phyloP scores from a whole-genome alignment of 2,888 invertebrate genomes.

The Pseudococcus longispinus region DNA sequence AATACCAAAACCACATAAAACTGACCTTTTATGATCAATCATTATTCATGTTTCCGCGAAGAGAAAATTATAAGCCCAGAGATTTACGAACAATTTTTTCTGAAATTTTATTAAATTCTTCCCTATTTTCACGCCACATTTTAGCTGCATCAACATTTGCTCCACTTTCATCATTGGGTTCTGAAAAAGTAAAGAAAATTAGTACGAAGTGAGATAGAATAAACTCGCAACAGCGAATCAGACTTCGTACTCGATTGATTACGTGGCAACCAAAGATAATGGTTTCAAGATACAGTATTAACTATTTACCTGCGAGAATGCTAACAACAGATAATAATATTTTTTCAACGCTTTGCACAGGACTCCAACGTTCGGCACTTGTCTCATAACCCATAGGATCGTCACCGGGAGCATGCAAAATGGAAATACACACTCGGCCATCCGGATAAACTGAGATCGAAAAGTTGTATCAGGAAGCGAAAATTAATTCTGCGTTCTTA shows the following conservation, averaged over 20 bases:
- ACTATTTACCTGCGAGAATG: conserved; percentile 85
- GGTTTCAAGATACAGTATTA: no score
- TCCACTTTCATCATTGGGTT: conserved; percentile 98
- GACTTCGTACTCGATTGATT: no score
- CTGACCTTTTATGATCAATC: background rate
- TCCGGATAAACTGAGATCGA: conserved; percentile 82
- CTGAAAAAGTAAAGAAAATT: conserved; percentile 64
- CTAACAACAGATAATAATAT: conserved; percentile 97
- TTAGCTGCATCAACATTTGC: conserved; percentile 99
- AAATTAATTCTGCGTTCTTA: no score
- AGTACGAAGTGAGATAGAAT: background rate
- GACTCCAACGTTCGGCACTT: conserved; percentile 98
- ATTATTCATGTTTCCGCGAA: background rate
- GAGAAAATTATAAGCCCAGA: conserved; percentile 61
- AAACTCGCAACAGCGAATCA: background rate
- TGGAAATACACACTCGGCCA: conserved; percentile 98
- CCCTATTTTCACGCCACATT: conserved; percentile 96
- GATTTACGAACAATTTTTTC: conserved; percentile 82
- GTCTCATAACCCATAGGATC: conserved; percentile 99
- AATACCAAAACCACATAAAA: background rate
- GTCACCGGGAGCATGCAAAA: conserved; percentile 98
- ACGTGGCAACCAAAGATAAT: no score
- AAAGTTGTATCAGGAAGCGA: background rate
- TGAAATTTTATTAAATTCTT: conserved; percentile 92
- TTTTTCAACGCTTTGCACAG: conserved; percentile 99